Conservation (phyloP, 2,113 vertebrate species). For the Loxodonta africana region DNA sequence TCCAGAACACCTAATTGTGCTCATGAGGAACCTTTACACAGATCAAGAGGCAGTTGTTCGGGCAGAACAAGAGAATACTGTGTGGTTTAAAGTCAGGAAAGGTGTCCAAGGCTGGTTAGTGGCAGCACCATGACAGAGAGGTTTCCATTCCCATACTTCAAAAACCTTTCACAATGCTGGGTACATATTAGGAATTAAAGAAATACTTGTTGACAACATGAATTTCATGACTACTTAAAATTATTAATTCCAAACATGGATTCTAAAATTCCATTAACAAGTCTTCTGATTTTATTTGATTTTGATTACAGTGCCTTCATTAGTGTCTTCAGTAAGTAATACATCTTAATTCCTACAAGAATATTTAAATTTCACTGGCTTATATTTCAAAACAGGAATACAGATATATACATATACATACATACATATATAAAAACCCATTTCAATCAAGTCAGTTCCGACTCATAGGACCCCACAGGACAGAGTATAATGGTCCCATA, state of each 20-base stretch:
- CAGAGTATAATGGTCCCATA: too few relatives aligned
- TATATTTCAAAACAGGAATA: conserved; percentile 38
- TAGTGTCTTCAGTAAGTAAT: conserved; percentile 27
- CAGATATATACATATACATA: background rate
- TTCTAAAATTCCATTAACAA: conserved; percentile 56
- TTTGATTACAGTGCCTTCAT: conserved; percentile 52
- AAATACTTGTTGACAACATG: conserved; percentile 25
- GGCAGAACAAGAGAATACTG: too few relatives aligned
- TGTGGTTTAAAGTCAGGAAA: too few relatives aligned
- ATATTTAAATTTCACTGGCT: conserved; percentile 45
- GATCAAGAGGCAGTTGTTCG: too few relatives aligned
- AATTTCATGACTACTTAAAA: conserved; percentile 62
- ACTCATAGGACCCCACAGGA: too few relatives aligned
- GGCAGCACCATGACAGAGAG: background rate
- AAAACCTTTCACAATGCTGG: background rate
- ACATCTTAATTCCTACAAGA: conserved; percentile 9
- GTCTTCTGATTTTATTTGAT: conserved; percentile 32
- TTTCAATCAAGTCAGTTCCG: too few relatives aligned
- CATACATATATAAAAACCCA: too few relatives aligned
- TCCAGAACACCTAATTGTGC: too few relatives aligned
- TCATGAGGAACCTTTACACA: too few relatives aligned
- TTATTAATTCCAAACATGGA: conserved; percentile 54
- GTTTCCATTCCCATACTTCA: background rate
- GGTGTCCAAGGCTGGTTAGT: background rate
- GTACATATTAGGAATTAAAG: background rate